Evolutionary conservation across 2,113 vertebrate species (phyloP), one percentile per base, ranked within the genome.

Genomic region (Neopipo cinnamomea): DNA sequence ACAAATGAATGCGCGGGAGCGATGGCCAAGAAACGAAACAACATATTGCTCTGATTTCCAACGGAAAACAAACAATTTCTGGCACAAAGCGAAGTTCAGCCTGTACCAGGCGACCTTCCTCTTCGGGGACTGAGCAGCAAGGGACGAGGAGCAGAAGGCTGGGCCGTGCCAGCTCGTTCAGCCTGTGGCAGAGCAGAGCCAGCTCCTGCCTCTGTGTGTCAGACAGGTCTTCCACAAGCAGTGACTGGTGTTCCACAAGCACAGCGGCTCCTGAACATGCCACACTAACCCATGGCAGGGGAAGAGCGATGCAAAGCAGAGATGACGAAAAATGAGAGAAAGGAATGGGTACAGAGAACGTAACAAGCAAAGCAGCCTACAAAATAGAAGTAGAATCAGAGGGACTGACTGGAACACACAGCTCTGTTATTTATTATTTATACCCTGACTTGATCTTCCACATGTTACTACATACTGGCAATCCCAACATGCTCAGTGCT

Each of bases 361-460:
- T 50, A 65, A 91, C 73, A 86, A 95, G 90, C 66, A 37, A 58
- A 91, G 72, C 81, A 86, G 44, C 78, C 91, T 79, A 93, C 85
- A 80, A 96, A 75, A 77, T 14, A 95, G 53, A 85, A 80, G 50
- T 37, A 59, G 84, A 94, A 96, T 95, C 67, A 95, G 91, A 91
- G 75, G 91, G 85, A 78, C 65, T 90, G 91, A 78, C 28, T 81
- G 73, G 91, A 96, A 91, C 84, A 93, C 93, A 91, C 80, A 55
- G 93, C 81, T 95, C 89, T 91, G 82, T 93, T 94, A 96, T 95
- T 93, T 96, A 95, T 94, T 96, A 92, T 94, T 96, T 89, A 95
- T 89, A 68, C n/a, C 76, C 92, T 89, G 86, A 85, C 83, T 95
- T 89, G 83, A 92, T 93, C 76, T 95, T 75, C 86, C 83, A 87